Evolutionary conservation across 2,113 vertebrate genomes (phyloP).

Genomic region (Picathartes gymnocephalus): DNA sequence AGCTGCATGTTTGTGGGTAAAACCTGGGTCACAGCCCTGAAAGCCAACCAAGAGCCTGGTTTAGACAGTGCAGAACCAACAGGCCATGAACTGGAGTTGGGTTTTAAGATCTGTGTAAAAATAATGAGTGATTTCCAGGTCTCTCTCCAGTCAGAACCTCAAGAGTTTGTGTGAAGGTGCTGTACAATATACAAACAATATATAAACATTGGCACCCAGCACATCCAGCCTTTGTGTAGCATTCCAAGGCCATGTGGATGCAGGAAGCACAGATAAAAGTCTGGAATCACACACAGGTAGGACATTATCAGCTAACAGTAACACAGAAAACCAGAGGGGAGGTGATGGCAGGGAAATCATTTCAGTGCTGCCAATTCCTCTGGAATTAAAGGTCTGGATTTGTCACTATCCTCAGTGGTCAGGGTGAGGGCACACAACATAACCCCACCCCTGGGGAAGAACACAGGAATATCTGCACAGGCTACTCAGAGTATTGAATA

Average conservation of each 20-base stretch:
- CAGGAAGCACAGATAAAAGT: conserved; percentile 36
- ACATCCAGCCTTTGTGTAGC: conserved; percentile 77
- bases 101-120: conserved; percentile 90
- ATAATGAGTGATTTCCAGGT: conserved; percentile 93
- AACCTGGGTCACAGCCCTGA: background rate
- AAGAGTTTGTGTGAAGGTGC: conserved; percentile 90
- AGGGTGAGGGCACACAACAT: background rate
- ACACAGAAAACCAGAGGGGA: conserved; percentile 3
- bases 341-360: background rate
- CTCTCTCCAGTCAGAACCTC: conserved; percentile 81
- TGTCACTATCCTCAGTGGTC: background rate
- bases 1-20: background rate
- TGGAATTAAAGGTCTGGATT: background rate
- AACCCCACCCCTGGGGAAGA: background rate
- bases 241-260: conserved; percentile 85
- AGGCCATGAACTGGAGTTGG: conserved; percentile 70
- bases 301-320: conserved; percentile 49
- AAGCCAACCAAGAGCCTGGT: conserved; percentile 20
- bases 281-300: conserved; percentile 34
- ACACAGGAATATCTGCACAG: conserved; percentile 24
- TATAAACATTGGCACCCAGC: conserved; percentile 95
- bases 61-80: conserved; percentile 78
- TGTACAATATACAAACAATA: conserved; percentile 96
- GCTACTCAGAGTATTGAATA: background rate
- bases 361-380: conserved; percentile 37